Conservation (phyloP, 92 coral and sea anemone genomes). For the Umimayanthus kanabou region DNA sequence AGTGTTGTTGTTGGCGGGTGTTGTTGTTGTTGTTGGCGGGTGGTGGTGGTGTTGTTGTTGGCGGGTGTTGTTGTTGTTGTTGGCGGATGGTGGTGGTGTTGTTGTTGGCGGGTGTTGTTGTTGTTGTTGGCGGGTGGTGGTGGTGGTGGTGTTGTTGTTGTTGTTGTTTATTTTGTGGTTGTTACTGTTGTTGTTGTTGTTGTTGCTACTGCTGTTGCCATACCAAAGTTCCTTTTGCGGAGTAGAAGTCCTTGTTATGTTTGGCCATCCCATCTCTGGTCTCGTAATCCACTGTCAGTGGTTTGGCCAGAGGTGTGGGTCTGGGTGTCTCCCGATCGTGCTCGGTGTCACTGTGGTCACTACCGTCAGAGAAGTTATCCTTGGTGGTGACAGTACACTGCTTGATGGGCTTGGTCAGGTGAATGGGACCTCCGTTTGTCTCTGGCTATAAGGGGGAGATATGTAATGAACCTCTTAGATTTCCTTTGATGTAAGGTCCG, state of each 20-base stretch:
- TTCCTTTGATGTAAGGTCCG: too few species aligned
- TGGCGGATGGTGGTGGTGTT: too few species aligned
- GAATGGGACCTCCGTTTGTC: conserved; percentile 21
- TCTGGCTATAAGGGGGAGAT: not conserved
- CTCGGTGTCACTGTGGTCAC: conserved; percentile 36
- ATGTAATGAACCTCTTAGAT: too few species aligned
- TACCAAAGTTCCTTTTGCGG: conserved; percentile 79
- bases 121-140: too few species aligned
- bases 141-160: too few species aligned
- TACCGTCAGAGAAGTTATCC: conserved; percentile 17
- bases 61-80: too few species aligned
- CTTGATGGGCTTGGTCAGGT: not conserved
- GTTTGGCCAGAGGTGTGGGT: conserved; percentile 15
- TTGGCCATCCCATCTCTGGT: conserved; percentile 86
- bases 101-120: too few species aligned
- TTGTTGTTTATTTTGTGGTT: too few species aligned
- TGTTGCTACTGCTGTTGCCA: not conserved
- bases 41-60: too few species aligned
- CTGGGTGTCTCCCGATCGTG: conserved; percentile 18
- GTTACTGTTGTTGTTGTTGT: not conserved
- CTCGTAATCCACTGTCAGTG: conserved; percentile 75
- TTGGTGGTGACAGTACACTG: not conserved
- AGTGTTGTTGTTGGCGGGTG: too few species aligned
- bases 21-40: too few species aligned
- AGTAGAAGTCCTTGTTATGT: conserved; percentile 68